phyloP scores from a whole-genome alignment of 1,140 invertebrate species.

The Scaptodrosophila lebanonensis region DNA sequence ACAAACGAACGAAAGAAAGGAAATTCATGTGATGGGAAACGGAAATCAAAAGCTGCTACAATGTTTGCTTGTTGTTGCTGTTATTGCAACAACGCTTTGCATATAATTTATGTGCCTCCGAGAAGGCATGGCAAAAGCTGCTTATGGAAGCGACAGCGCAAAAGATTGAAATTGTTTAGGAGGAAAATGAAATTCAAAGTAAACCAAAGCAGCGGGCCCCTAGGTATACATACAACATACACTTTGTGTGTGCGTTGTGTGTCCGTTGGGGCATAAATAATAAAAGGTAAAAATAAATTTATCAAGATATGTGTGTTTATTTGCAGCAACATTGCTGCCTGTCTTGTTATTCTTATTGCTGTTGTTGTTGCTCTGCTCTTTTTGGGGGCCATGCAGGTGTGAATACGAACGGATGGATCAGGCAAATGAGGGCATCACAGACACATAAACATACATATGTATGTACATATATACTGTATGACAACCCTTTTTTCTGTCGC shows the following conservation, averaged over 20 bases:
- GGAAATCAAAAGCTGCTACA: constrained; percentile 75
- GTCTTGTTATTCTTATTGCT: too few relatives aligned
- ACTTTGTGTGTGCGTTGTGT: too few relatives aligned
- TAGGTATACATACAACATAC: too few relatives aligned
- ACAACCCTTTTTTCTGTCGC: constrained; percentile 39
- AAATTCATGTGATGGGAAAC: constrained; percentile 72
- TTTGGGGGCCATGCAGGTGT: constrained; percentile 48
- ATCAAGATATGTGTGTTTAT: constrained; percentile 44
- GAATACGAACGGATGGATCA: constrained; percentile 49
- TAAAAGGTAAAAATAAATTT: constrained; percentile 42
- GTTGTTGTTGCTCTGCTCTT: too few relatives aligned
- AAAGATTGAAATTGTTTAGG: constrained; percentile 59
- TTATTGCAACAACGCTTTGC: constrained; percentile 46
- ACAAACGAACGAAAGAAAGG: constrained; percentile 49
- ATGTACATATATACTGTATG: constrained; percentile 6
- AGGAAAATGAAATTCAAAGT: constrained; percentile 48
- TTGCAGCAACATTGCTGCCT: not conserved
- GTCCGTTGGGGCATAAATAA: constrained; percentile 18
- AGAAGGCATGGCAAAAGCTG: constrained; percentile 57
- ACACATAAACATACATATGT: constrained; percentile 8
- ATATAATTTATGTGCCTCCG: constrained; percentile 64
- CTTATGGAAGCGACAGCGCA: constrained; percentile 56
- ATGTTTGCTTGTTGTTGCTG: constrained; percentile 34
- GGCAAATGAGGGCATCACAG: constrained; percentile 32
- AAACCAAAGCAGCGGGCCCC: constrained; percentile 8